Evolutionary conservation across 2,113 vertebrate genomes (phyloP), one percentile per base, ranked within the genome.

Genomic region (Hypanus sabinus): DNA sequence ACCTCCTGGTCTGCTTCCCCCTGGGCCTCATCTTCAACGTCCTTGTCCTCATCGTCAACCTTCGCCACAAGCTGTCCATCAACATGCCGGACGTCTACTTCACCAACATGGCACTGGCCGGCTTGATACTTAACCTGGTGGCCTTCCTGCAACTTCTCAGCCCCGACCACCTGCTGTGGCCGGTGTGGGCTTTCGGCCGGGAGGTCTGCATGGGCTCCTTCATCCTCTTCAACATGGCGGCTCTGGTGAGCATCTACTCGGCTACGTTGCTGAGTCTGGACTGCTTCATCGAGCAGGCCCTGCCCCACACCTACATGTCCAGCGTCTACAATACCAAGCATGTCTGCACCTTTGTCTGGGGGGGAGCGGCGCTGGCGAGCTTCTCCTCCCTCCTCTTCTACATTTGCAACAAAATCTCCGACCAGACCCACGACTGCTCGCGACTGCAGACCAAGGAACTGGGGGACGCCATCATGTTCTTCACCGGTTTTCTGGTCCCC

Each of bases 331-430:
- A 94, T 24, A 81, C 94, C 1, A 94, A 38, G 33, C 94, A 87
- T 30, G 33, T 94, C 20, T 94, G 94, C 60, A 73, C 60, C 2
- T 94, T 94, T 18, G 68, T 94, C 20, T 94, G 94, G 94, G 94
- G 94, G 1, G 94, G 94, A 0, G 65, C 94, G 0, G 38, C 93
- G 0, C 94, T 94, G 68, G 93, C 94, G 30, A 93, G 80, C 77
- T 93, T 94, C 36, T 93, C 94, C 57, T 88, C 93, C 76, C 93
- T 94, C 65, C 93, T 94, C 18, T 93, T 93, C 27, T 94, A 83
- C 77, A 93, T 80, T 57, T 94, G 94, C 93, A 62, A 55, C 79
- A 94, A 79, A 70, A 14, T 94, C 5, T 80, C 94, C 8, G 79
- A 85, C 11, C 20, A 68, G 8, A 5, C 38, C 80, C 27, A n/a